A percentile compares a stretch with the other conserved stretches of the same genome.
These are phyloP conservation scores for Globia sparganii DNA, from an alignment of 2,888 invertebrate species.

Conservation along the genomic window DNA sequence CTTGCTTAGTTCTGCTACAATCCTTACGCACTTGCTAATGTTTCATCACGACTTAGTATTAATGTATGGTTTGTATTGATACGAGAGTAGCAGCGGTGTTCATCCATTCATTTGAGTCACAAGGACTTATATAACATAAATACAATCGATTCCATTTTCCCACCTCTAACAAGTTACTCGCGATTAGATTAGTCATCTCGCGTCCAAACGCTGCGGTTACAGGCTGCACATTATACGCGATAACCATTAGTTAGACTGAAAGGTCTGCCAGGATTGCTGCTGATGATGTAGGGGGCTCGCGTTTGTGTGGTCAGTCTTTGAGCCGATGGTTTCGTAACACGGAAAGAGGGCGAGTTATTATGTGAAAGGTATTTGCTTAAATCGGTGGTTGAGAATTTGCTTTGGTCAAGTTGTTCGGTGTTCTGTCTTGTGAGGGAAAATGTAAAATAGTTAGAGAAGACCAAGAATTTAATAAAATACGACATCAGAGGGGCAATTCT, in stretches of 20 bases:
- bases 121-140: not conserved
- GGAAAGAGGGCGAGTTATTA: slow-evolving; percentile 46
- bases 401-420: not conserved
- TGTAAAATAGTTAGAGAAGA: not conserved
- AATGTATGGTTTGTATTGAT: not conserved
- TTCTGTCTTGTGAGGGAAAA: not conserved
- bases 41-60: not conserved
- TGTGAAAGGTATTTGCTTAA: slow-evolving; percentile 38
- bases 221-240: slow-evolving; percentile 70
- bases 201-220: slow-evolving; percentile 60
- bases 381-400: not conserved
- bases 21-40: not conserved
- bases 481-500: too few species aligned
- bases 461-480: not conserved
- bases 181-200: slow-evolving; percentile 75
- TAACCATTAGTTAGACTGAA: slow-evolving; percentile 64
- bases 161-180: slow-evolving; percentile 66
- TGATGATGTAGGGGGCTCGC: slow-evolving; percentile 53
- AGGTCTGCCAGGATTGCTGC: slow-evolving; percentile 62
- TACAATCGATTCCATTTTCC: slow-evolving; percentile 17
- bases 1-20: not conserved
- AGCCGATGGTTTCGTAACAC: slow-evolving; percentile 53
- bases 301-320: slow-evolving; percentile 58
- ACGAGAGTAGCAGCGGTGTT: not conserved
- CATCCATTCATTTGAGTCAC: not conserved